Evolutionary conservation across 2,888 invertebrate species (phyloP), one percentile per base, ranked within the genome.

Genomic region (Noctua comes): DNA sequence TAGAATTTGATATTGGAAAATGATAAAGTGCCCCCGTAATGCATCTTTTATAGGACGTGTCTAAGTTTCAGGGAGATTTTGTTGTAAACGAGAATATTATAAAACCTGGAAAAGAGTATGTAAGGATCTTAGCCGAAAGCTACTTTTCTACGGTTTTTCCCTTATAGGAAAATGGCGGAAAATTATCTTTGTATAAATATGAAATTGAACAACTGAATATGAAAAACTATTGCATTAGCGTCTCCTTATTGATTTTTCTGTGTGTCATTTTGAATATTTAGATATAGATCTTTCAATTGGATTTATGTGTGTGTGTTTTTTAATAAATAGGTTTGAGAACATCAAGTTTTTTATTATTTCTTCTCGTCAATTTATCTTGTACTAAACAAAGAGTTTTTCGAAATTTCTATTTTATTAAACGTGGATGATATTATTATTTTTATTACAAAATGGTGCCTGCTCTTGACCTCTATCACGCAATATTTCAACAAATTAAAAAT

Each of bases 1-100:
- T 66, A 84, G 51, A 70, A 73, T 87, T 86, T 85, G 70, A 80
- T 88, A 85, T 88, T 79, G 82, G 82, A 84, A 88, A 86, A 86
- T 84, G 81, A 86, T 85, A 77, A 84, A 88, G 80, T 76, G 65
- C 69, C 66, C 70, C 68, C 76, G 46, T 75, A 73, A 59, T 64
- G 65, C 72, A 77, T 79, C 73, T 83, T 80, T 88, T 82, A 80
- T 81, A 65, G 66, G 36, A 79, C 43, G 62, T 40, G 31, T 36
- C 46, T 66, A 62, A 69, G 78, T 62, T 73, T 68, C 24, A 36
- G 31, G n/a, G 51, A 48, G 8, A 73, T 75, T 72, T 83, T 13
- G 27, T 46, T 48, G 24, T 2, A 68, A 66, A 72, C 3, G 21
- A 57, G 48, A 80, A 36, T 71, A 54, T 7, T 40, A 31, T 43